phyloP scores from a whole-genome alignment of 1,140 invertebrate genomes.

The Drosophila pseudoobscura region DNA sequence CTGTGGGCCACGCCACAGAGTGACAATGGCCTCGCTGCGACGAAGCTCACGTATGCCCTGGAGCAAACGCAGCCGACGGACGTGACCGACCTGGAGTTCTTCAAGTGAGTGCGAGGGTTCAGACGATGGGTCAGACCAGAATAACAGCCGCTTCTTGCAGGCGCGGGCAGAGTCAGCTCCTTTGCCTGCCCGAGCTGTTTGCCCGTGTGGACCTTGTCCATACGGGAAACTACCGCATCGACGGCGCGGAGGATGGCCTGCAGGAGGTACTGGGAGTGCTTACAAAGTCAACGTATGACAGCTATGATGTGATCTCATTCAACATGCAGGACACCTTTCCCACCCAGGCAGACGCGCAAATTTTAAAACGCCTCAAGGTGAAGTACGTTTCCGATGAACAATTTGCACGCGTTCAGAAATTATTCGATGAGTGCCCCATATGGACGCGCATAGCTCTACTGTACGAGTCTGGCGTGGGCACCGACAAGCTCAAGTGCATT shows the following conservation, averaged over 20 bases:
- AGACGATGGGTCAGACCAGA: not conserved
- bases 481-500: slow-evolving; percentile 89
- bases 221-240: slow-evolving; percentile 84
- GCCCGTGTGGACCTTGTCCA: slow-evolving; percentile 89
- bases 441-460: slow-evolving; percentile 92
- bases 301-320: slow-evolving; percentile 82
- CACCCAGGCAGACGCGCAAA: slow-evolving; percentile 63
- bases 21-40: slow-evolving; percentile 60
- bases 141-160: slow-evolving; percentile 45
- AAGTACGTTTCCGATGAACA: slow-evolving; percentile 81
- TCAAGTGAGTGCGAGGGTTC: slow-evolving; percentile 83
- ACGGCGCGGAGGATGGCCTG: slow-evolving; percentile 71
- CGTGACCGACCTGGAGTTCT: slow-evolving; percentile 86
- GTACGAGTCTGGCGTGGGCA: slow-evolving; percentile 86
- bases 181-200: slow-evolving; percentile 90
- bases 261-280: slow-evolving; percentile 79
- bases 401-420: slow-evolving; percentile 70
- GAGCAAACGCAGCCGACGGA: slow-evolving; percentile 87
- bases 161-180: slow-evolving; percentile 86
- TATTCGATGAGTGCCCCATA: slow-evolving; percentile 92
- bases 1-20: slow-evolving; percentile 84
- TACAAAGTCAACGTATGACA: slow-evolving; percentile 84
- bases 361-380: slow-evolving; percentile 82
- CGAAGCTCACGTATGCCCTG: slow-evolving; percentile 85
- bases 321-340: slow-evolving; percentile 75